Percentiles rank a stretch among this genome's conserved stretches.
Conservation (phyloP, 2,113 vertebrate species). For the Zapornia atra region DNA sequence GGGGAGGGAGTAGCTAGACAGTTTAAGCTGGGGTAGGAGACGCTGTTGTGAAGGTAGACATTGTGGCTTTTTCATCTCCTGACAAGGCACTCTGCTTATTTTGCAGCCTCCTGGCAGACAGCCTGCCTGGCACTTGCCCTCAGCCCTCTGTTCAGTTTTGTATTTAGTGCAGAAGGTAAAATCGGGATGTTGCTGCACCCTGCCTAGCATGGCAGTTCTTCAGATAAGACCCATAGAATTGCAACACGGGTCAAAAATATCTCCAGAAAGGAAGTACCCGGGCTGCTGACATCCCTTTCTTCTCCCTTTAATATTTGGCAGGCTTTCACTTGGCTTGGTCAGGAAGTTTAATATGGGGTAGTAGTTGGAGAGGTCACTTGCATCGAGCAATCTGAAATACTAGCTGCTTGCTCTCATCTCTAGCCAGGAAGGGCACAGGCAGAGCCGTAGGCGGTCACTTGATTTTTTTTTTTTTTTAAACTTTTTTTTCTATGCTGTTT, state of each 20-base stretch:
- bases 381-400: background rate
- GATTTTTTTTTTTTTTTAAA: background rate
- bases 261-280: background rate
- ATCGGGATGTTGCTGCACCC: background rate
- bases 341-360: constrained; percentile 3
- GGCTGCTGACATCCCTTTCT: constrained; percentile 17
- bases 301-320: constrained; percentile 21
- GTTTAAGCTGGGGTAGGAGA: background rate
- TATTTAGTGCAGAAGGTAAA: background rate
- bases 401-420: constrained; percentile 11
- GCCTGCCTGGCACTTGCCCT: background rate
- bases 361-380: background rate
- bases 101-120: background rate
- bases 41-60: background rate
- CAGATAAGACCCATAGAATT: background rate
- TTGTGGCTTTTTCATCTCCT: background rate
- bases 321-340: constrained; percentile 11
- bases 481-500: background rate
- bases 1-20: background rate
- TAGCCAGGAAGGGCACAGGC: background rate
- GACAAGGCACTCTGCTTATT: background rate
- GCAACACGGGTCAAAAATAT: background rate
- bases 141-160: background rate
- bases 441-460: background rate
- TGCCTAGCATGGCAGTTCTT: background rate